A percentile compares a stretch with the other conserved stretches of the same genome.
Conservation (phyloP, 2,797 vertebrate genomes). For the Hylomyscus alleni region DNA sequence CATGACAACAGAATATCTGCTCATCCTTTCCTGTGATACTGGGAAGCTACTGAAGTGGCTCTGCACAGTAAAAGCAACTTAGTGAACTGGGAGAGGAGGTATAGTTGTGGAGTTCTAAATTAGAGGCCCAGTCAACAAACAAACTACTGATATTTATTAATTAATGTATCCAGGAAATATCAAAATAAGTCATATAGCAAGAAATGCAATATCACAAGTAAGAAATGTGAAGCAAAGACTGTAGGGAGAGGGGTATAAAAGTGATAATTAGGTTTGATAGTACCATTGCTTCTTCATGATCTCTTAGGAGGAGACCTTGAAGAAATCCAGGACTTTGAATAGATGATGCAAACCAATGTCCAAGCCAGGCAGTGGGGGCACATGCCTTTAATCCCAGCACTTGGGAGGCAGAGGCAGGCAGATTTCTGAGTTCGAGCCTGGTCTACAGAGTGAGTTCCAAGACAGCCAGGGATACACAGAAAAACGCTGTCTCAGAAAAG, state of each 20-base stretch:
- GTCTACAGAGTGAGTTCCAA: too few relatives aligned
- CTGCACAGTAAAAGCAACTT: conserved; percentile 60
- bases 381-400: too few relatives aligned
- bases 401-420: too few relatives aligned
- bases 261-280: background rate
- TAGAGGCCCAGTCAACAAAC: conserved; percentile 10
- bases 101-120: background rate
- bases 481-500: too few relatives aligned
- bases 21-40: conserved; percentile 52
- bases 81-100: background rate
- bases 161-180: conserved; percentile 23
- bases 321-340: background rate
- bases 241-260: background rate
- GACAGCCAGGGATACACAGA: too few relatives aligned
- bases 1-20: conserved; percentile 72
- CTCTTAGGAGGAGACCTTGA: background rate
- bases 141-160: conserved; percentile 57
- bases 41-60: conserved; percentile 60
- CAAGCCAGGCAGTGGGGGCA: too few relatives aligned
- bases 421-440: too few relatives aligned
- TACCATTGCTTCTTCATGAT: background rate
- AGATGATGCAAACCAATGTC: background rate
- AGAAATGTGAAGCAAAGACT: conserved; percentile 27
- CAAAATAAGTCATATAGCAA: conserved; percentile 12
- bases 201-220: background rate